Base-by-base conservation (phyloP, 2,888 invertebrate species). In the Platycnemis pennipes region DNA sequence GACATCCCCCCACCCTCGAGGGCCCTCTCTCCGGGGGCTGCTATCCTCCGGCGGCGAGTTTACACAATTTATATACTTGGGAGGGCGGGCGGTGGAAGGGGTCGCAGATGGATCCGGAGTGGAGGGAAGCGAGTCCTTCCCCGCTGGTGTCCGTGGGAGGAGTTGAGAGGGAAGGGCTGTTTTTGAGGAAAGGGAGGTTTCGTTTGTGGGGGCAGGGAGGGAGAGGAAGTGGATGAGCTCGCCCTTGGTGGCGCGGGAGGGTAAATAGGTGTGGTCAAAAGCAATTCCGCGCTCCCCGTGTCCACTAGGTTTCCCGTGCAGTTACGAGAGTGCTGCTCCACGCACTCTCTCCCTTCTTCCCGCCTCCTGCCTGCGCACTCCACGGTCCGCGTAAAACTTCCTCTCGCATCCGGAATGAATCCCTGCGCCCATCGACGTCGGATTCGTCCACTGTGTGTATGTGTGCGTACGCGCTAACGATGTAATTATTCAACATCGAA, bases 181-280 rank as follows among this genome's bases (percentile, higher is more conserved):
- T 77, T 77, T 77, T 87, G 26, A 46, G 63, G 91, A 91, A 11
- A 26, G 37, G 31, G 91, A 26, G 53, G 77, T n/a, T 13, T 77
- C 13, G 77, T 3, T 16, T 11, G 88, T 26, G 42, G 8, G 87
- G 45, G 45, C n/a, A n/a, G n/a, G n/a, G 89, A 31, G 31, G 56
- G 22, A 42, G 89, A n/a, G 91, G 44, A 46, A 86, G 37, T 37
- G 85, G 77, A 77, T 77, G 88, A 31, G 88, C 49, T 46, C 46
- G 53, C 46, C 16, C 88, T n/a, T 45, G 46, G 88, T 26, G 46
- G 49, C 16, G 89, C 31, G 26, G 89, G 56, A 89, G 56, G 53
- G 89, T 56, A 89, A 89, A 89, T 91, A 63, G 91, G 63, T 91
- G 91, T 63, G 91, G 91, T 91, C 91, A 63, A 44, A 91, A 91